phyloP scores from a whole-genome alignment of 2,113 vertebrate species.

The Abramis brama region DNA sequence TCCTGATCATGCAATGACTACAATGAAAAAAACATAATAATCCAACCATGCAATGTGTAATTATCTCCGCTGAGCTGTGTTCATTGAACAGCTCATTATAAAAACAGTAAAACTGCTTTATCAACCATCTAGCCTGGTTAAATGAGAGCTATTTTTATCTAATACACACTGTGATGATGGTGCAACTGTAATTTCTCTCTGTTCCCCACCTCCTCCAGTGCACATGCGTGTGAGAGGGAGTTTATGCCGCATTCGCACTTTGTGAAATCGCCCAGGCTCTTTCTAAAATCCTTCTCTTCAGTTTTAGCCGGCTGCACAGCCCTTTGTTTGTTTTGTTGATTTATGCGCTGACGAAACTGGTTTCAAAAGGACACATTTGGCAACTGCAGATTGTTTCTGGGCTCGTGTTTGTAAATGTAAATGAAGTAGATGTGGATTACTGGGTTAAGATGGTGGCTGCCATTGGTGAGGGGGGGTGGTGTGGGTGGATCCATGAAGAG shows the following conservation, averaged over 20 bases:
- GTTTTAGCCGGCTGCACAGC: neutral
- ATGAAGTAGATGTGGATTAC: slow-evolving; percentile 35
- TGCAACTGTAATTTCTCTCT: slow-evolving; percentile 7
- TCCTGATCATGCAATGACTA: neutral
- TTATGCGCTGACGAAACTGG: slow-evolving; percentile 12
- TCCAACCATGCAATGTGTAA: slow-evolving; percentile 10
- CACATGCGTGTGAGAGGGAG: neutral
- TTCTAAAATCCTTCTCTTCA: neutral
- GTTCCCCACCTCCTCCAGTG: neutral
- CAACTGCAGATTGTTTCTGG: slow-evolving; percentile 16
- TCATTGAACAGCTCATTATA: slow-evolving; percentile 15
- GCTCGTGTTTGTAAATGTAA: slow-evolving; percentile 36
- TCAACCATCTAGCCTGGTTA: slow-evolving; percentile 75
- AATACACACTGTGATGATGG: slow-evolving; percentile 50
- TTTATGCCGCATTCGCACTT: neutral
- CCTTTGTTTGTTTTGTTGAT: slow-evolving; percentile 35
- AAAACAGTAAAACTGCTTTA: slow-evolving; percentile 60
- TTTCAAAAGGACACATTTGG: slow-evolving; percentile 36
- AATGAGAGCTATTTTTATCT: slow-evolving; percentile 73
- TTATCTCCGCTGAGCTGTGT: neutral
- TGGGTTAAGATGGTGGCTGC: slow-evolving; percentile 37
- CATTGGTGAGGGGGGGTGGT: neutral
- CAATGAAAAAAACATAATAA: neutral
- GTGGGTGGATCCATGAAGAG: slow-evolving; percentile 20
- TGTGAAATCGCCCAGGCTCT: slow-evolving; percentile 6